These are phyloP conservation scores for Pteropus rufus DNA, from an alignment of 2,797 vertebrate species.

Conservation along the genomic window DNA sequence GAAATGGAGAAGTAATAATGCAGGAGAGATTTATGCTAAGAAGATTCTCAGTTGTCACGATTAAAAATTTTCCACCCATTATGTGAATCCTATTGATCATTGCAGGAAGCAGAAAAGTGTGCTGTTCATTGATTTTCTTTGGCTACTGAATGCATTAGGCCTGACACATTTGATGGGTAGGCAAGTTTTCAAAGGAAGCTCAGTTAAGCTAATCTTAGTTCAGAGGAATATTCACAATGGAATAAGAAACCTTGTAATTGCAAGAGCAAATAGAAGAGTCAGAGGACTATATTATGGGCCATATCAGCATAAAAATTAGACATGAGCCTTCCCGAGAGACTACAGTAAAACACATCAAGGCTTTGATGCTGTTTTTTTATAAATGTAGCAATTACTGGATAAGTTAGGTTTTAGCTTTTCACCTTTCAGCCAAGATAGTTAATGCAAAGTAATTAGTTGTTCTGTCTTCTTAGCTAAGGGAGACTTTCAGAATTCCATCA, in stretches of 20 bases:
- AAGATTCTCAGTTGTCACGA: conserved; percentile 80
- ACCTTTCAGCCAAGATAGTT: conserved; percentile 81
- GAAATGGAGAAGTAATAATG: conserved; percentile 79
- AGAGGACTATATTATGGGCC: conserved; percentile 80
- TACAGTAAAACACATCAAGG: conserved; percentile 74
- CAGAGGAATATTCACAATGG: conserved; percentile 81
- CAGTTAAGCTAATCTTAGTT: conserved; percentile 83
- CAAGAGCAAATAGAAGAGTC: conserved; percentile 83
- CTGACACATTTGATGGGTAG: conserved; percentile 82
- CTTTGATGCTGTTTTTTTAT: conserved; percentile 82
- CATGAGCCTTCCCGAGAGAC: conserved; percentile 78
- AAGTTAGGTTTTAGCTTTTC: conserved; percentile 83
- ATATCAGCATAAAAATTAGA: conserved; percentile 84
- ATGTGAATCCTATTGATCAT: conserved; percentile 84
- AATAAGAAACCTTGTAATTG: conserved; percentile 83
- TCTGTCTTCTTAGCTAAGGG: conserved; percentile 77
- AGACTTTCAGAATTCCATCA: conserved; percentile 81
- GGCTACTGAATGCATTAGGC: conserved; percentile 82
- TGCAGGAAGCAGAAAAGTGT: conserved; percentile 83
- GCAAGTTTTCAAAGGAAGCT: conserved; percentile 83
- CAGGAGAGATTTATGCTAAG: conserved; percentile 80
- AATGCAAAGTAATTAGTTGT: conserved; percentile 87
- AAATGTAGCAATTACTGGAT: conserved; percentile 82
- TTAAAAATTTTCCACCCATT: conserved; percentile 85
- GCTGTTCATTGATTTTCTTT: conserved; percentile 85